A percentile compares a stretch with the other conserved stretches of the same genome.
Conservation (phyloP, 2,888 invertebrate genomes). For the Dysmachus trigonus region DNA sequence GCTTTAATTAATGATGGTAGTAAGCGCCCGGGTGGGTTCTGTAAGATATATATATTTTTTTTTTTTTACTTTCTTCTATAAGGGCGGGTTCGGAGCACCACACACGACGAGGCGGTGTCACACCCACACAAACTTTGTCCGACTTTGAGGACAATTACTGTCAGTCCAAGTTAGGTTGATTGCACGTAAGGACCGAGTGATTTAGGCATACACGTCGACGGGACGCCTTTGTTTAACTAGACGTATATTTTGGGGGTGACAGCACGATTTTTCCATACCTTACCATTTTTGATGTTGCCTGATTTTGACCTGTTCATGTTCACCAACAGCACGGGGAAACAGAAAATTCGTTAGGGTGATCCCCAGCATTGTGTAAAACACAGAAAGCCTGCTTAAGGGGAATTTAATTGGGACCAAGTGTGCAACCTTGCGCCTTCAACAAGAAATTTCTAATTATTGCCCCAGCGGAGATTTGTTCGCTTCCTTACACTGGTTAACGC, state of each 20-base stretch:
- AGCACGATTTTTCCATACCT: neutral
- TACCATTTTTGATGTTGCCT: neutral
- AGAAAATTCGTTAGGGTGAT: neutral
- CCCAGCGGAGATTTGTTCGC: neutral
- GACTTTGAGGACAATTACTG: conserved; percentile 34
- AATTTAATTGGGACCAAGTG: neutral
- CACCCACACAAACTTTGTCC: neutral
- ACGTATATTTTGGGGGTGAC: neutral
- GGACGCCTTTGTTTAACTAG: neutral
- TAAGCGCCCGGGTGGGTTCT: neutral
- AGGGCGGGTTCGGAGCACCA: neutral
- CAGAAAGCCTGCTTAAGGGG: neutral
- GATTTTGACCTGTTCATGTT: neutral
- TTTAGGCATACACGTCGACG: conserved; percentile 11
- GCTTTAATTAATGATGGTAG: conserved; percentile 28
- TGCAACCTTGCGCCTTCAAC: neutral
- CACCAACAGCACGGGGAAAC: neutral
- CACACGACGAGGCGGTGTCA: neutral
- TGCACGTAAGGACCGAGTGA: conserved; percentile 16
- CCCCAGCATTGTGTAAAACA: neutral
- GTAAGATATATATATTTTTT: neutral
- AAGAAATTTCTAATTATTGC: neutral
- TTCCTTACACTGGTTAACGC: neutral
- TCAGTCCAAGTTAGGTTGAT: conserved; percentile 16
- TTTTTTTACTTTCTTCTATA: neutral